phyloP scores from a whole-genome alignment of 2,888 invertebrate genomes.

The Julus scanicus region DNA sequence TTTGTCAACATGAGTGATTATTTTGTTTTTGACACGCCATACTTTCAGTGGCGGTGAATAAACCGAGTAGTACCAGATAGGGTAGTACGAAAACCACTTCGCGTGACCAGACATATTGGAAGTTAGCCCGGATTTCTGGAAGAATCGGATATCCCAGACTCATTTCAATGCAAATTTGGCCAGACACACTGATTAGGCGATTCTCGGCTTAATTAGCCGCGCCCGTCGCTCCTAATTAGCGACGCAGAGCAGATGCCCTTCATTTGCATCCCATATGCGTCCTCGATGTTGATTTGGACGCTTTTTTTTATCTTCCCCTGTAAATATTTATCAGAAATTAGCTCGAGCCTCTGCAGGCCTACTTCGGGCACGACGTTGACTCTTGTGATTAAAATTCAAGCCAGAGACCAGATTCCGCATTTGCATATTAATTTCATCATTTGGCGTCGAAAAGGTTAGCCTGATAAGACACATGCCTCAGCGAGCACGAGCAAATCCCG shows the following conservation, averaged over 20 bases:
- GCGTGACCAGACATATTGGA: too few relatives aligned
- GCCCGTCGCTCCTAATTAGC: slow-evolving; percentile 4
- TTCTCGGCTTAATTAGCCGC: slow-evolving; percentile 17
- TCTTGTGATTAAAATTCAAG: slow-evolving; percentile 10
- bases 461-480: neutral
- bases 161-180: neutral
- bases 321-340: slow-evolving; percentile 1
- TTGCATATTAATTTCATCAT: slow-evolving; percentile 16
- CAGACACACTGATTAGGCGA: slow-evolving; percentile 3
- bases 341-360: neutral
- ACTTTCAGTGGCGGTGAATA: too few relatives aligned
- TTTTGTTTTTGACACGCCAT: too few relatives aligned
- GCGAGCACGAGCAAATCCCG: neutral
- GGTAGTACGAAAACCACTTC: too few relatives aligned
- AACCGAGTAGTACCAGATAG: too few relatives aligned
- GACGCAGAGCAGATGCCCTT: neutral
- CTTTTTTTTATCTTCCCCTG: neutral
- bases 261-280: slow-evolving; percentile 9
- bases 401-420: slow-evolving; percentile 15
- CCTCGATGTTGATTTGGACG: neutral
- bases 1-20: too few relatives aligned
- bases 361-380: neutral
- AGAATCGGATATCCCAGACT: neutral
- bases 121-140: neutral
- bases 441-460: neutral